phyloP scores from a whole-genome alignment of 2,113 vertebrate genomes.

The Probosciger aterrimus region DNA sequence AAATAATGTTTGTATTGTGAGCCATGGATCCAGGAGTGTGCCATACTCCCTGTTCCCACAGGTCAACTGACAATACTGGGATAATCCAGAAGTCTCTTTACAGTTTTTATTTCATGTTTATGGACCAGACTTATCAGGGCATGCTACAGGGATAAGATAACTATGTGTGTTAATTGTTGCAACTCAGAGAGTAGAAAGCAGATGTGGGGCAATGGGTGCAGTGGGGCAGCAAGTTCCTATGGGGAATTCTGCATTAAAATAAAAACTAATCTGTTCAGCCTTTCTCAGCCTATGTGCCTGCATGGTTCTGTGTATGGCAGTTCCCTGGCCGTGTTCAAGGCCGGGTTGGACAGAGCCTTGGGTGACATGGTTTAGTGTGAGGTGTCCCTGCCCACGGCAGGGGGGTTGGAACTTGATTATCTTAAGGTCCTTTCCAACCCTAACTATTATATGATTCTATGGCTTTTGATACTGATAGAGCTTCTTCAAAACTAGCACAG shows the following conservation, averaged over 20 bases:
- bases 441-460: neutral
- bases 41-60: neutral
- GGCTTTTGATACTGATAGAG: neutral
- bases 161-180: neutral
- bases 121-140: neutral
- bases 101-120: neutral
- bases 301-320: neutral
- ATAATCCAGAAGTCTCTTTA: neutral
- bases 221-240: neutral
- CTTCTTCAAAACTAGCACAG: neutral
- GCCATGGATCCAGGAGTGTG: neutral
- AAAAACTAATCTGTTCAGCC: neutral
- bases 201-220: neutral
- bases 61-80: neutral
- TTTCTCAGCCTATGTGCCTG: neutral
- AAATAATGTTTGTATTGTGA: neutral
- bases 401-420: neutral
- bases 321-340: neutral
- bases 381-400: neutral
- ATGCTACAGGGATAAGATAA: neutral
- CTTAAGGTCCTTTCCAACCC: neutral
- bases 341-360: neutral
- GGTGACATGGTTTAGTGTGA: neutral
- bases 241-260: neutral
- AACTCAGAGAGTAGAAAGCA: neutral